Evolutionary conservation across 2,797 vertebrate species (phyloP).

Genomic region (Pipistrellus pipistrellus): DNA sequence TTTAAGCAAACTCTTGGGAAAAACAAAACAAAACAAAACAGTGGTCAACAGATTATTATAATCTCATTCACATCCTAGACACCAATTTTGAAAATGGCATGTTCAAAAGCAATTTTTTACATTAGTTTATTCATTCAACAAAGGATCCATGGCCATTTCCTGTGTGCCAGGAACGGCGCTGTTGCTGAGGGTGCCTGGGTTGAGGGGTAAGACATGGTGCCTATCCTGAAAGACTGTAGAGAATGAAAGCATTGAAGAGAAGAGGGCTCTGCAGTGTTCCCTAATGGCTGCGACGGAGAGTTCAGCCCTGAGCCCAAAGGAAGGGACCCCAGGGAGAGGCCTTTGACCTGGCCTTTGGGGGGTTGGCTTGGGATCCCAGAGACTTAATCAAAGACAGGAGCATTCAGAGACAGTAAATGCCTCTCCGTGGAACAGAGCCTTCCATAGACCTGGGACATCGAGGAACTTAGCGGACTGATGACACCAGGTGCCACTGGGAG

Average conservation of each 20-base stretch:
- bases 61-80: neutral
- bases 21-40: neutral
- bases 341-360: neutral
- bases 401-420: neutral
- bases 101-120: conserved; percentile 3
- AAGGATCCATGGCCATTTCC: neutral
- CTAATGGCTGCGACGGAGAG: neutral
- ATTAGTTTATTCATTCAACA: neutral
- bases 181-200: neutral
- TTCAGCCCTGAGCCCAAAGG: neutral
- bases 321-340: neutral
- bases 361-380: neutral
- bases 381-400: neutral
- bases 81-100: conserved; percentile 7
- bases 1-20: neutral
- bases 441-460: neutral
- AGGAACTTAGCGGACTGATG: neutral
- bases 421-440: neutral
- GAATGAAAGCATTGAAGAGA: neutral
- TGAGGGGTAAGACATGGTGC: neutral
- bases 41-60: neutral
- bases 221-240: neutral
- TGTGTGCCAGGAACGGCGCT: neutral
- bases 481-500: neutral
- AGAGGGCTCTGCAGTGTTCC: neutral